Percentiles rank a stretch among this genome's conserved stretches.
These are phyloP conservation scores for Camponotus floridanus DNA, from an alignment of 1,140 invertebrate genomes.

Conservation along the genomic window DNA sequence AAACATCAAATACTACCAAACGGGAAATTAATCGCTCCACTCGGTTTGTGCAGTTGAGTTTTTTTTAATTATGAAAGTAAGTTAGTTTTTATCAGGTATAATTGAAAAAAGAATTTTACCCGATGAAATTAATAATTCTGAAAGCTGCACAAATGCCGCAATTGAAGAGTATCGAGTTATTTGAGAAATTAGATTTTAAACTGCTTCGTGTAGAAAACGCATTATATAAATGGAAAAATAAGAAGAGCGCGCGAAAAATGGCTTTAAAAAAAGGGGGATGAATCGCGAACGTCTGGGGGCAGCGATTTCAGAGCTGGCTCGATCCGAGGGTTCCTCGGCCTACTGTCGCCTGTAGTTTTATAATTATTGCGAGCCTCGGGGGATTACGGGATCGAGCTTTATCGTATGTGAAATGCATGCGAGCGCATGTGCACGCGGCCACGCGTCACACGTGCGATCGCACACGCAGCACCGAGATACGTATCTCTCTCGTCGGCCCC, in stretches of 20 bases:
- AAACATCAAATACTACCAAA: constrained; percentile 61
- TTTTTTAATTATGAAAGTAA: constrained; percentile 1
- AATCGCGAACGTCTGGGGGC: constrained; percentile 68
- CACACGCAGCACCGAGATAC: constrained; percentile 19
- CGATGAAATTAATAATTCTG: background rate
- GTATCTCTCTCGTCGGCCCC: constrained; percentile 9
- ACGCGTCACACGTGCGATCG: constrained; percentile 55
- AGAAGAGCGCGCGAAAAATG: background rate
- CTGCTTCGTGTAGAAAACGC: background rate
- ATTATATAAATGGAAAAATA: background rate
- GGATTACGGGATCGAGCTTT: constrained; percentile 66
- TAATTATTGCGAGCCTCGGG: constrained; percentile 76
- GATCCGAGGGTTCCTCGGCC: constrained; percentile 64
- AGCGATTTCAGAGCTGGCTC: constrained; percentile 69
- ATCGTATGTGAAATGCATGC: constrained; percentile 51
- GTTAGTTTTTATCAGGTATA: background rate
- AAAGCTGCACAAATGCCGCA: background rate
- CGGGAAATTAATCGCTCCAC: constrained; percentile 30
- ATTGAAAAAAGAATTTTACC: background rate
- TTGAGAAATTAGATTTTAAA: background rate
- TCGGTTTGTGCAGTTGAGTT: background rate
- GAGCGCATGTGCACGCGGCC: constrained; percentile 18
- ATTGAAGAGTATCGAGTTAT: background rate
- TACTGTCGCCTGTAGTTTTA: constrained; percentile 73
- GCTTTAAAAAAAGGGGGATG: constrained; percentile 72